These are phyloP conservation scores for Halotydeus destructor DNA, from an alignment of 1,140 invertebrate species.

Conservation along the genomic window DNA sequence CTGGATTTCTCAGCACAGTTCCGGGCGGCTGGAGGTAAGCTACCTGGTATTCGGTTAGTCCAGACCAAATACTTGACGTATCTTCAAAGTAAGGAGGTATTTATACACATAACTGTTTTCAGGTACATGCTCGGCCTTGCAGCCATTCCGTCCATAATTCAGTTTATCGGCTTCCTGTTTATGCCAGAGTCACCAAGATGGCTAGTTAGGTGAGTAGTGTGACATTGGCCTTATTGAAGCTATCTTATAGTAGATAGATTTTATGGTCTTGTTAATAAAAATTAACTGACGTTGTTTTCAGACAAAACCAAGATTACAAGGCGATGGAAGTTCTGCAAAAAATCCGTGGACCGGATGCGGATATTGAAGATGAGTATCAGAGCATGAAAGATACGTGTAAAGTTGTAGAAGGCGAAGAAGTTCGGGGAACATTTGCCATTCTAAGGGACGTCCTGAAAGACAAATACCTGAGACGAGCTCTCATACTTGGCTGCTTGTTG, in stretches of 20 bases:
- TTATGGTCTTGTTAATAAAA: too few species aligned
- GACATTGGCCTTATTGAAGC: too few species aligned
- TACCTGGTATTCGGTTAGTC: too few species aligned
- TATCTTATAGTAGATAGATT: too few species aligned
- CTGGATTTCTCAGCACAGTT: constrained; percentile 29
- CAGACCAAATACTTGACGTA: too few species aligned
- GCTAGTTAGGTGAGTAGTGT: too few species aligned
- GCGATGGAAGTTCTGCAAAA: constrained; percentile 26
- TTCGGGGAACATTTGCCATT: too few species aligned
- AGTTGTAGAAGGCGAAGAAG: too few species aligned
- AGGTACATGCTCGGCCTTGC: constrained; percentile 39
- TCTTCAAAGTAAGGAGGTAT: neutral
- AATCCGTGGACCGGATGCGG: constrained; percentile 22
- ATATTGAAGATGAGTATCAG: constrained; percentile 23
- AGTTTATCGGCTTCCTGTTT: constrained; percentile 37
- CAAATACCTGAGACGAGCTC: constrained; percentile 26
- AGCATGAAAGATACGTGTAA: constrained; percentile 21
- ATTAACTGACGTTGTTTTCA: too few species aligned
- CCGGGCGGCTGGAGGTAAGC: constrained; percentile 34
- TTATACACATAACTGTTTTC: constrained; percentile 9
- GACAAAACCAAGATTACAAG: constrained; percentile 22
- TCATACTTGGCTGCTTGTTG: constrained; percentile 35
- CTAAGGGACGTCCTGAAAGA: neutral
- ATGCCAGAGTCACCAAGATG: constrained; percentile 40
- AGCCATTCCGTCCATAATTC: constrained; percentile 32